Percentiles rank a stretch among this genome's conserved stretches.
phyloP scores from a whole-genome alignment of 2,797 vertebrate species.

The Pantherophis alleghaniensis region DNA sequence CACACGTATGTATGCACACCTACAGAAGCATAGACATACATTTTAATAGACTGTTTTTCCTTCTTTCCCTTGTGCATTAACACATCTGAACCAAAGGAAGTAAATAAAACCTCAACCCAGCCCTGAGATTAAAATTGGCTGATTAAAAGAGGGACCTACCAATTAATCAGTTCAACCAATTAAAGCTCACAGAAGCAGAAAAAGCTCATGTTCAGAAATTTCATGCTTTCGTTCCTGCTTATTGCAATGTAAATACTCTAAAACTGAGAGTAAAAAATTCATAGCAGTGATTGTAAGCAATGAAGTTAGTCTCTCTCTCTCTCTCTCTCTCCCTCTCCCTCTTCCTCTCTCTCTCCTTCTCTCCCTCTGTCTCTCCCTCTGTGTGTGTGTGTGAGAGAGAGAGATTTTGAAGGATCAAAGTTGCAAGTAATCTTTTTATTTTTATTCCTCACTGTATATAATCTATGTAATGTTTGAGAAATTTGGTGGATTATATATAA shows the following conservation, averaged over 20 bases:
- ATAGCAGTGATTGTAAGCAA: constrained; percentile 23
- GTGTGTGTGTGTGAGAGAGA: neutral
- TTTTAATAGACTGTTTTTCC: neutral
- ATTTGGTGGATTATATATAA: constrained; percentile 67
- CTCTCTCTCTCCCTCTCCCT: too few relatives aligned
- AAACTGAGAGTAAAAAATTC: constrained; percentile 16
- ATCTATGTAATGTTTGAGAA: constrained; percentile 63
- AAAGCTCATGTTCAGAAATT: neutral
- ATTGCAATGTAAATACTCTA: constrained; percentile 31
- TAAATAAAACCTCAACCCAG: neutral
- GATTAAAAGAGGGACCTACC: neutral
- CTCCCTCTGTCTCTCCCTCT: rapidly evolving
- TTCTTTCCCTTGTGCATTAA: neutral
- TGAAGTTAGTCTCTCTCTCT: neutral
- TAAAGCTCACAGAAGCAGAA: neutral
- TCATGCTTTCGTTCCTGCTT: neutral
- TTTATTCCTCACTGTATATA: constrained; percentile 29
- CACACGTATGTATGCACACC: neutral
- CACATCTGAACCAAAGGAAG: neutral
- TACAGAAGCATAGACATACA: neutral
- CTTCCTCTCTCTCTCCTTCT: too few relatives aligned
- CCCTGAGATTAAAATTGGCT: neutral
- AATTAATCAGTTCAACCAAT: neutral
- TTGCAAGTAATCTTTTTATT: constrained; percentile 42
- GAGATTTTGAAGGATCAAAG: constrained; percentile 49